Conservation (phyloP, 2,797 vertebrate genomes). For the Poecilia picta region DNA sequence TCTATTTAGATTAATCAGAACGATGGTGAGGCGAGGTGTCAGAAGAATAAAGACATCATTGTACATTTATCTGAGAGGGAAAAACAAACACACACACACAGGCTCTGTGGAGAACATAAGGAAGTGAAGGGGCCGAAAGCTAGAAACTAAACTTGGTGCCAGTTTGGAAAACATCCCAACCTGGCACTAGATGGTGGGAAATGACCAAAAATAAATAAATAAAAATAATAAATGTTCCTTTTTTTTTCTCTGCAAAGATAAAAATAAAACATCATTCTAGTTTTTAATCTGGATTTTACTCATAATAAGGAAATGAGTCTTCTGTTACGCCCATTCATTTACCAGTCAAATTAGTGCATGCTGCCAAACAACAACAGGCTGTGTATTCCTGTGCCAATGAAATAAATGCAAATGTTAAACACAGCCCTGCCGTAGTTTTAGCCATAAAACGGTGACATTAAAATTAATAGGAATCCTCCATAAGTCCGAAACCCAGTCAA, state of each 20-base stretch:
- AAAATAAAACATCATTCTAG: neutral
- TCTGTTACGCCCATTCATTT: slow-evolving; percentile 61
- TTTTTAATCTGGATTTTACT: neutral
- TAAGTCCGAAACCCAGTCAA: neutral
- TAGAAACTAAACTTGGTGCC: neutral
- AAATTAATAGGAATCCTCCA: neutral
- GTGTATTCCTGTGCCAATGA: slow-evolving; percentile 38
- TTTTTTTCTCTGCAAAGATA: neutral
- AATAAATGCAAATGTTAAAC: slow-evolving; percentile 74
- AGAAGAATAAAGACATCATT: neutral
- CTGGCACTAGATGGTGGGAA: neutral
- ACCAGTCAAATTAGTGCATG: slow-evolving; percentile 74
- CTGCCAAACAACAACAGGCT: slow-evolving; percentile 32
- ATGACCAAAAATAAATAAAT: neutral
- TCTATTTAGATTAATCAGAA: neutral
- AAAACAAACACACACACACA: neutral
- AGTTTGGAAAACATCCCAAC: neutral
- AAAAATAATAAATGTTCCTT: neutral
- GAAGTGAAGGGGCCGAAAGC: neutral
- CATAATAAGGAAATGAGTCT: neutral
- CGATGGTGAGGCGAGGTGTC: neutral
- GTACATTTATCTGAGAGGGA: neutral
- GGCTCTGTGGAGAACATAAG: neutral
- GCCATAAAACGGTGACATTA: neutral
- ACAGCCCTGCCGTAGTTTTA: slow-evolving; percentile 13